Conservation (phyloP, 2,888 invertebrate species). For the Melikaiella ostensackeni region DNA sequence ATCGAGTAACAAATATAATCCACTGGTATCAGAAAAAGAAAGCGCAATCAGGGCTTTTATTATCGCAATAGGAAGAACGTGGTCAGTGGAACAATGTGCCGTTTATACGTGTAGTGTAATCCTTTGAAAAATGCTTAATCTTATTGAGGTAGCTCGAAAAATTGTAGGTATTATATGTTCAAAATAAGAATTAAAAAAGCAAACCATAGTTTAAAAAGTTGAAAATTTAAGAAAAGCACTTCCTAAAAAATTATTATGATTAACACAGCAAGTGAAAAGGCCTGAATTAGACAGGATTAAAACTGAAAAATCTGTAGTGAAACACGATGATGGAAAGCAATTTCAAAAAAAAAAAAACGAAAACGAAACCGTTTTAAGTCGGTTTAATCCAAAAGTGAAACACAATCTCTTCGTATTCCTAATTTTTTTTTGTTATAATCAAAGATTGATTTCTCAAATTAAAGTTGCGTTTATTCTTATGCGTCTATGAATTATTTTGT, state of each 20-base stretch:
- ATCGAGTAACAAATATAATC: slow-evolving; percentile 13
- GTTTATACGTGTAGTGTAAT: slow-evolving; percentile 39
- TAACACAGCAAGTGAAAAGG: too few relatives aligned
- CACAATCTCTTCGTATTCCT: background rate
- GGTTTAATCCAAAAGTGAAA: background rate
- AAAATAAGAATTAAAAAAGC: background rate
- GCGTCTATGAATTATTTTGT: background rate
- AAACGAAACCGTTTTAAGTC: background rate
- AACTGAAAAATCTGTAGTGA: too few relatives aligned
- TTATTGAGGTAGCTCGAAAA: background rate
- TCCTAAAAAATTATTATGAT: too few relatives aligned
- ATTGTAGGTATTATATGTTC: background rate
- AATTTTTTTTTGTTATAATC: too few relatives aligned
- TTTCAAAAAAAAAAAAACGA: background rate
- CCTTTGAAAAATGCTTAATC: slow-evolving; percentile 2
- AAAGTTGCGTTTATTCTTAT: background rate
- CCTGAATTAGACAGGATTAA: too few relatives aligned
- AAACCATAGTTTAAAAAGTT: background rate
- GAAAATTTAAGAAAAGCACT: background rate
- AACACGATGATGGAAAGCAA: too few relatives aligned
- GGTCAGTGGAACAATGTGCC: slow-evolving; percentile 55
- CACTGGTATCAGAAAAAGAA: slow-evolving; percentile 32
- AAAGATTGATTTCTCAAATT: too few relatives aligned
- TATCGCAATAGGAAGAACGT: slow-evolving; percentile 55
- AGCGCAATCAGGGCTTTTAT: slow-evolving; percentile 53